Evolutionary conservation across 2,797 vertebrate genomes (phyloP).

Genomic region (Xerus rutilus): DNA sequence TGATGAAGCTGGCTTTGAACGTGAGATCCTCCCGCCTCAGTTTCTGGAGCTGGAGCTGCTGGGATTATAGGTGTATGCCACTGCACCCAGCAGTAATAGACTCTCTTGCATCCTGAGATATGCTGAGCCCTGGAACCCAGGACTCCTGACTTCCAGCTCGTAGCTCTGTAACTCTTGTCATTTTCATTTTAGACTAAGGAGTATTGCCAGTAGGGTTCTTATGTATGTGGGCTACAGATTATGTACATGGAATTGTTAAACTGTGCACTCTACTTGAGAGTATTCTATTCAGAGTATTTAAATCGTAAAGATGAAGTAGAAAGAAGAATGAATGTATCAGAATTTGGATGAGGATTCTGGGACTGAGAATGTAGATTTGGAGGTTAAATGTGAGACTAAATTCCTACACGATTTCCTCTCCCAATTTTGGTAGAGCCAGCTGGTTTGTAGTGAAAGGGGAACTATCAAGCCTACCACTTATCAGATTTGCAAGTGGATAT

Average conservation of each 20-base stretch:
- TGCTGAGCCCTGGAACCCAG: not conserved
- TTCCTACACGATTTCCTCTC: not conserved
- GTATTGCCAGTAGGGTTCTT: not conserved
- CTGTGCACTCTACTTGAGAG: not conserved
- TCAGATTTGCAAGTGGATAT: not conserved
- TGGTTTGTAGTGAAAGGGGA: not conserved
- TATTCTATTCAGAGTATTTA: conserved; percentile 40
- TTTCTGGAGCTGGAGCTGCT: too few species aligned
- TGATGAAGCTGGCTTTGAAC: too few species aligned
- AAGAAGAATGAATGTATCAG: conserved; percentile 1
- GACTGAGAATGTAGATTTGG: not conserved
- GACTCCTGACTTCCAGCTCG: not conserved
- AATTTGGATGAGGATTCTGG: conserved; percentile 26
- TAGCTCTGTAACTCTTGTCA: not conserved
- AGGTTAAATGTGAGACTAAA: not conserved
- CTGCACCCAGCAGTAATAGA: too few species aligned
- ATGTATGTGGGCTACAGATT: not conserved
- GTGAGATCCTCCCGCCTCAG: too few species aligned
- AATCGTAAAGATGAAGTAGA: conserved; percentile 27
- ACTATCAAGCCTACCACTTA: not conserved
- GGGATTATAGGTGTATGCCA: too few species aligned
- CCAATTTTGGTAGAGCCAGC: not conserved
- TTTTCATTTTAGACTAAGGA: not conserved
- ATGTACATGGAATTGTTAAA: conserved; percentile 29
- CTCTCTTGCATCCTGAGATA: not conserved